Evolutionary conservation across 2,888 invertebrate genomes (phyloP), one percentile per base, ranked within the genome.

Genomic region (Agrotis segetum): DNA sequence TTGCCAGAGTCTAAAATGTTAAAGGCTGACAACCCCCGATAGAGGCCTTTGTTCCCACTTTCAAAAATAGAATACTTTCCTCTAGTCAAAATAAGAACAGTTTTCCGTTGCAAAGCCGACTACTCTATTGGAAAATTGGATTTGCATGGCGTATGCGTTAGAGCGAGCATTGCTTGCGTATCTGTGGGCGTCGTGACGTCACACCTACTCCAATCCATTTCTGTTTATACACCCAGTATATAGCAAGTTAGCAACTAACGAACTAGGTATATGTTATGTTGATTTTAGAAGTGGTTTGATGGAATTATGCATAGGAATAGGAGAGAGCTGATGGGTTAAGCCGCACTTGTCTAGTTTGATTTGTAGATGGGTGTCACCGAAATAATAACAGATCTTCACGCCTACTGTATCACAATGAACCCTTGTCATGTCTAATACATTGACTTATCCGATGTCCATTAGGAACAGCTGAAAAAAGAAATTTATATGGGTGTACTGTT

Each of bases 101-200:
- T 52, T 59, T 66, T 63, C 59, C 59, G 13, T 60, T 66, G 71
- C 62, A 70, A 56, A 71, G 50, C 59, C 19, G 60, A 21, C 75
- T 70, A 66, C 65, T 78, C 71, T 66, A 78, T 70, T 78, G 81
- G 81, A 81, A 78, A 78, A 78, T 78, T 78, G 59, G 7, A 76
- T 81, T 59, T 81, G 81, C 77, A 78, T 81, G 49, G 70, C 58
- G 62, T 81, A 61, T 81, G 63, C 69, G 55, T 64, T 80, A 61
- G 64, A 61, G 47, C 24, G 58, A 52, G 52, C 19, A 34, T 62
- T 64, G 68, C 60, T 74, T 75, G 76, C 65, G 47, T 69, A 75
- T 65, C 69, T 74, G 53, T 65, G 56, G 69, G 46, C n/a, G 21
- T 9, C 56, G 17, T 67, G 67, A 67, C 74, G 76, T 72, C 67